Conservation (phyloP, 2,113 vertebrate genomes). For the Grantiella picta region DNA sequence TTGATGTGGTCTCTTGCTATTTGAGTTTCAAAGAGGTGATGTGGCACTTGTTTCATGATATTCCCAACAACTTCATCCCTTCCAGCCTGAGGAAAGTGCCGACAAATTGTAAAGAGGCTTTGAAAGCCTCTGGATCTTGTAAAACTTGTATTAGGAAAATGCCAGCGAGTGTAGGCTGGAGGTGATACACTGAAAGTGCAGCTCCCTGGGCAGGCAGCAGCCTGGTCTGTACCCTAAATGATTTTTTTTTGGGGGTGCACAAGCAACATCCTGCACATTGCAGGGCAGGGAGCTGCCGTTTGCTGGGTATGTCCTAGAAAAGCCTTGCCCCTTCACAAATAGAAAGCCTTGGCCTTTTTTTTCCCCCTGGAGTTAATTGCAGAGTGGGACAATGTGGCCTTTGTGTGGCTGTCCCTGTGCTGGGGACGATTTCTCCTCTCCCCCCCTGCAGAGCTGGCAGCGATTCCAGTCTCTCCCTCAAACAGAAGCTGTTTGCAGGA, state of each 20-base stretch:
- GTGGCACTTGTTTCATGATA: not conserved
- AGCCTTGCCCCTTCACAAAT: not conserved
- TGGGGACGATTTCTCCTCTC: not conserved
- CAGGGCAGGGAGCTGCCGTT: accelerated
- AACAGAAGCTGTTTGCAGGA: not conserved
- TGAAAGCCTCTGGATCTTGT: not conserved
- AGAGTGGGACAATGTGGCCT: not conserved
- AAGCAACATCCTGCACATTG: accelerated
- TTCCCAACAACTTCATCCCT: not conserved
- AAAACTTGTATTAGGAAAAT: not conserved
- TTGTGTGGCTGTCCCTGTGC: not conserved
- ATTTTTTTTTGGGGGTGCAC: not conserved
- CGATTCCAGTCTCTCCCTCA: accelerated
- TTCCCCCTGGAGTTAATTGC: not conserved
- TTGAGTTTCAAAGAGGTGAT: not conserved
- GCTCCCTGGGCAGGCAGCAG: not conserved
- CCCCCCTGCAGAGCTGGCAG: not conserved
- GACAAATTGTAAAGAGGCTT: not conserved
- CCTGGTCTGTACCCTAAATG: not conserved
- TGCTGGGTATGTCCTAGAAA: not conserved
- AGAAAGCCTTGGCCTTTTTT: not conserved
- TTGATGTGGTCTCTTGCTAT: not conserved
- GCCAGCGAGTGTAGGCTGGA: accelerated
- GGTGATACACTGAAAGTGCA: not conserved
- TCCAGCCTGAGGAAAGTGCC: not conserved